Evolutionary conservation across 2,113 vertebrate species (phyloP).

Genomic region (Ceuthmochares aereus): DNA sequence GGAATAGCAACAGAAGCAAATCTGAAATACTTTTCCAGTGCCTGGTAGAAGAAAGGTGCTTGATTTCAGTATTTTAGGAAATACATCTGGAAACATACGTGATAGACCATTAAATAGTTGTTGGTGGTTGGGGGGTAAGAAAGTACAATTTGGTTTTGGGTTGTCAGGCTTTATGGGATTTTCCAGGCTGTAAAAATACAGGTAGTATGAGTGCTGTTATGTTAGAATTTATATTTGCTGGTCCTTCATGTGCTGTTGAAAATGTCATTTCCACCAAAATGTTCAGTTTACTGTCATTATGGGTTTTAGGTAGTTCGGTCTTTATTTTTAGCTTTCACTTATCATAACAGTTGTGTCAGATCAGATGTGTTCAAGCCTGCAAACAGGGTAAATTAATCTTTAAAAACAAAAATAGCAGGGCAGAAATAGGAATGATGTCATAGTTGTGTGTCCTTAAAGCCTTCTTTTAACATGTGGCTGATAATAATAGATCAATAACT

Average conservation of each 20-base stretch:
- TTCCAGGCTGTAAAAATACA: neutral
- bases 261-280: neutral
- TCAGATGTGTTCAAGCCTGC: neutral
- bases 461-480: neutral
- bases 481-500: constrained; percentile 55
- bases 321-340: neutral
- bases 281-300: neutral
- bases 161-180: neutral
- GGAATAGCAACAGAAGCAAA: neutral
- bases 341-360: neutral
- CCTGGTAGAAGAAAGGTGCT: neutral
- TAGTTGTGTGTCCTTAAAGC: neutral
- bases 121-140: neutral
- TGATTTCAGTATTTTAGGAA: neutral
- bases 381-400: neutral
- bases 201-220: neutral
- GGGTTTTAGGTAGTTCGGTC: neutral
- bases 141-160: neutral
- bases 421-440: constrained; percentile 24
- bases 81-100: neutral
- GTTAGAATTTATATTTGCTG: neutral
- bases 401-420: constrained; percentile 27
- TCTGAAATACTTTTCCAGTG: neutral
- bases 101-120: neutral
- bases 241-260: neutral